A percentile compares a stretch with the other conserved stretches of the same genome.
These are phyloP conservation scores for Malurus melanocephalus DNA, from an alignment of 2,113 vertebrate species.

Conservation along the genomic window DNA sequence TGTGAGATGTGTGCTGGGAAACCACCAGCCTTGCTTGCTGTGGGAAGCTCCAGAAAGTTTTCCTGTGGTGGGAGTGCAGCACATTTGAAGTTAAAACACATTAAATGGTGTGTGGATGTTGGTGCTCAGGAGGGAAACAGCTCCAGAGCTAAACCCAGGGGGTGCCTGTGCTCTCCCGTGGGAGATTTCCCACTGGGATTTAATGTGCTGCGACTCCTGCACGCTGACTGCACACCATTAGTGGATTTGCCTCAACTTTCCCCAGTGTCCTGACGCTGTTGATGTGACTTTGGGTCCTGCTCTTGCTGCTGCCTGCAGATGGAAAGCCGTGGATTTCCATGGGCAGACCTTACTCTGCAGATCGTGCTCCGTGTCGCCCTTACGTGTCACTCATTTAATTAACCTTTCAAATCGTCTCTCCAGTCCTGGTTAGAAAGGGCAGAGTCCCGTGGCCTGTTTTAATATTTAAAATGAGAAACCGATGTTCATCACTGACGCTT, in stretches of 20 bases:
- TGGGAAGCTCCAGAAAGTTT: neutral
- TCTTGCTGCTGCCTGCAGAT: neutral
- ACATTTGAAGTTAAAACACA: neutral
- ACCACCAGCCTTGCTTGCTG: neutral
- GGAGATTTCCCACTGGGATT: neutral
- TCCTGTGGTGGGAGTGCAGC: neutral
- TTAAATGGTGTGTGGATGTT: slow-evolving; percentile 11
- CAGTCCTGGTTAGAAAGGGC: slow-evolving; percentile 13
- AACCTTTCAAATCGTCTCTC: slow-evolving; percentile 37
- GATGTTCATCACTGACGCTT: slow-evolving; percentile 5
- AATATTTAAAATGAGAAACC: slow-evolving; percentile 20
- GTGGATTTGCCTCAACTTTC: neutral
- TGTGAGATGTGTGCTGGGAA: neutral
- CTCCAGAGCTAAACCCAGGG: neutral
- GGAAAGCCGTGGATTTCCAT: fast-evolving
- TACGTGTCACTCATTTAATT: slow-evolving; percentile 9
- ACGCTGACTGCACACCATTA: neutral
- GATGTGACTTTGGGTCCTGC: neutral
- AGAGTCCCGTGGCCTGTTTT: neutral
- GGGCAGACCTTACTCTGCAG: neutral
- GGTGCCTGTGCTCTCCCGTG: neutral
- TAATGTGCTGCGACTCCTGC: neutral
- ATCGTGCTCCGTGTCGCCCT: fast-evolving
- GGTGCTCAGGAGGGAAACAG: neutral
- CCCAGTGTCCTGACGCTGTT: neutral